A percentile compares a stretch with the other conserved stretches of the same genome.
phyloP scores from a whole-genome alignment of 2,888 invertebrate species.

The Tortricodes alternella region DNA sequence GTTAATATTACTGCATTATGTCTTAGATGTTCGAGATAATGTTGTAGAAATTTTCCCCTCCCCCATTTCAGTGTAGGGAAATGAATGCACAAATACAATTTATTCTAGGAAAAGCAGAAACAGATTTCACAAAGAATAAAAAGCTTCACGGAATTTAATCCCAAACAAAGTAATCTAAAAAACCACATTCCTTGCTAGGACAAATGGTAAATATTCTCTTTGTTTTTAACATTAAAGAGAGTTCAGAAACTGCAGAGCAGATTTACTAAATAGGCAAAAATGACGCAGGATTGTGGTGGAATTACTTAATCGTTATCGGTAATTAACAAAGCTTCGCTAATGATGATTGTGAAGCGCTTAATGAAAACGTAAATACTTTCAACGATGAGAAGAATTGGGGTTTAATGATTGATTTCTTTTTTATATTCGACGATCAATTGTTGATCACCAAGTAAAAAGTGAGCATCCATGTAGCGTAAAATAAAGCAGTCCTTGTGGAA shows the following conservation, averaged over 20 bases:
- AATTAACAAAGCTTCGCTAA: conserved; percentile 69
- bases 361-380: conserved; percentile 60
- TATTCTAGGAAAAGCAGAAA: background rate
- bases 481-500: background rate
- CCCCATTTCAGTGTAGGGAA: no score
- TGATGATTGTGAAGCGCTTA: conserved; percentile 63
- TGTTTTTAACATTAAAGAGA: conserved; percentile 17
- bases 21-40: no score
- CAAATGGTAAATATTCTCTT: background rate
- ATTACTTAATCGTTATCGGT: conserved; percentile 67
- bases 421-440: background rate
- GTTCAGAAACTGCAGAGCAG: conserved; percentile 46
- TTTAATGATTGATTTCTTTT: conserved; percentile 17
- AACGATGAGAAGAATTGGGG: conserved; percentile 1
- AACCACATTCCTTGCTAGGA: no score
- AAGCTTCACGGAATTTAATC: no score
- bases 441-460: background rate
- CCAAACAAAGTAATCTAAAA: background rate
- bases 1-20: background rate
- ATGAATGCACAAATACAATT: no score
- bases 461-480: background rate
- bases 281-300: conserved; percentile 50
- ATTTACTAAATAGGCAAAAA: conserved; percentile 25
- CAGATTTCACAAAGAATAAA: background rate
- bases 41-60: no score